Base-by-base conservation (phyloP, 2,888 invertebrate species). In the Drosophila longiperda region DNA sequence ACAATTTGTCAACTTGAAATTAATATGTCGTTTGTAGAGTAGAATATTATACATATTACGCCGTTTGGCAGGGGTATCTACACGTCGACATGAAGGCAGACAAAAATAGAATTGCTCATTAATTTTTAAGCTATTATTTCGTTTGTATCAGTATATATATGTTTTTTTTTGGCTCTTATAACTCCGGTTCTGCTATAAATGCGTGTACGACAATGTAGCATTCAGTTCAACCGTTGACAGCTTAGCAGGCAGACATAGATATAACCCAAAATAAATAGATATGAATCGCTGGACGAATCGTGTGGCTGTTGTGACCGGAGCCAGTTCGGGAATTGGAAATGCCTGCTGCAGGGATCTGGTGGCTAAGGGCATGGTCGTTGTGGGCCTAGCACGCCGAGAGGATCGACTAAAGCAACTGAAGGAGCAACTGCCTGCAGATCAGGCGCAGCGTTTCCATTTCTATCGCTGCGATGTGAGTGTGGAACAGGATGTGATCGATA, bases 231-330 rank as follows among this genome's bases (percentile, higher is more conserved):
- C 15, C 29, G 29, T 29, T 29, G 29, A 42, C 8, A 17, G 11
- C 8, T 7, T 17, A 12, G 26, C 2, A 26, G 26, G 4, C 23
- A n/a, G 45, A 15, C 20, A 15, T 4, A 4, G 15, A 15, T 15
- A 15, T 23, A 8, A 23, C 1, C 20, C 17, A n/a, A 17, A 26
- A n/a, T 3, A 26, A n/a, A 26, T 23, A 15, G 34, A 17, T 9
- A 94, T 94, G 94, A 94, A 95, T 32, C 94, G 95, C 42, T 95
- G 95, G 95, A 73, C 78, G 1, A 95, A 94, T 66, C 94, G 94
- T 84, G 94, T 94, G 0, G 95, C 95, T 1, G 93, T 95, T 12
- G 95, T 95, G 59, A 95, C 95, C 0, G 95, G 95, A 6, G 95
- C 95, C 26, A 95, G 95, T 83, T 93, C 94, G 0, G 95, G 95